phyloP scores from a whole-genome alignment of 1,140 invertebrate genomes.

The Argopecten irradians region DNA sequence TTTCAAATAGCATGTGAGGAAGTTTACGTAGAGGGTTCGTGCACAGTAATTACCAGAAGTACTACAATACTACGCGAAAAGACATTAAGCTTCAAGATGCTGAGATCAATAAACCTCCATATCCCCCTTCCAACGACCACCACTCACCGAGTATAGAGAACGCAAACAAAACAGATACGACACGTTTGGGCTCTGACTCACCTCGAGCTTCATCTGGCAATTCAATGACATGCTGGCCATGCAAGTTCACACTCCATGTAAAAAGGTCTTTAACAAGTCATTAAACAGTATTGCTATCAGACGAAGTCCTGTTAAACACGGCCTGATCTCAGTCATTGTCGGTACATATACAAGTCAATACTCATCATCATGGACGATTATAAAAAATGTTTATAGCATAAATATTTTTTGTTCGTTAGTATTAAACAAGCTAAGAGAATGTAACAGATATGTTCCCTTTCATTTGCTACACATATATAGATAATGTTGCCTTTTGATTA shows the following conservation, averaged over 20 bases:
- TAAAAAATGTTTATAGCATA: not conserved
- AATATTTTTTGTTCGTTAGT: no score
- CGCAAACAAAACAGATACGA: not conserved
- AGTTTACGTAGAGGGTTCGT: not conserved
- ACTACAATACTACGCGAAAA: no score
- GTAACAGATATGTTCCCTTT: no score
- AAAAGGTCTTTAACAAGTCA: not conserved
- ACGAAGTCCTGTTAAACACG: not conserved
- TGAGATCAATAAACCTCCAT: not conserved
- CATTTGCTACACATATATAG: no score
- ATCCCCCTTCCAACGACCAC: not conserved
- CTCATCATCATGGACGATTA: not conserved
- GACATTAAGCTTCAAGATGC: not conserved
- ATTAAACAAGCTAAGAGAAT: no score
- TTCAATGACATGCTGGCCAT: slow-evolving; percentile 4
- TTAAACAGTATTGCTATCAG: not conserved
- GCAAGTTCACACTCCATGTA: not conserved
- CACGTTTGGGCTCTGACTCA: not conserved
- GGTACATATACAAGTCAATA: not conserved
- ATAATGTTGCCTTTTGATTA: no score
- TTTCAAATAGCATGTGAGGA: not conserved
- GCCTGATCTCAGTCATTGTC: not conserved
- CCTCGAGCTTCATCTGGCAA: not conserved
- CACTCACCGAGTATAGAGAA: not conserved
- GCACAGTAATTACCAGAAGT: no score